These are phyloP conservation scores for Oxytorus armatus DNA, from an alignment of 2,888 invertebrate genomes.

Conservation along the genomic window DNA sequence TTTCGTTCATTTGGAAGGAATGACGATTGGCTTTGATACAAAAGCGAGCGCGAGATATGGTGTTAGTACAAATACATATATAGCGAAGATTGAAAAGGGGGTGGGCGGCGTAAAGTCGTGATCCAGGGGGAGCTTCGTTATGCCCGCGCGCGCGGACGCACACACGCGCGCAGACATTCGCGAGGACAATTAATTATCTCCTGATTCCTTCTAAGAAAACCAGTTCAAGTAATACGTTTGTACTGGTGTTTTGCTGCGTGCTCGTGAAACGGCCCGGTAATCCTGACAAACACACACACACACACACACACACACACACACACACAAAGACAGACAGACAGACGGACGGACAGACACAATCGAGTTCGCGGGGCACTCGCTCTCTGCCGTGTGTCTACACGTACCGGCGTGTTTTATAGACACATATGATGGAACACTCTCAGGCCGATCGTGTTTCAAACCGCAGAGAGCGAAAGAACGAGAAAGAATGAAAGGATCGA, in stretches of 20 bases:
- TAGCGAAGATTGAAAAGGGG: constrained; percentile 68
- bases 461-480: constrained; percentile 79
- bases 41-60: constrained; percentile 14
- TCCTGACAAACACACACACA: constrained; percentile 50
- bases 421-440: constrained; percentile 84
- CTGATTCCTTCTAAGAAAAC: constrained; percentile 83
- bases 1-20: constrained; percentile 2
- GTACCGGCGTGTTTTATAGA: constrained; percentile 80
- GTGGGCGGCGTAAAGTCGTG: constrained; percentile 61
- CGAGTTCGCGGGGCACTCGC: constrained; percentile 61
- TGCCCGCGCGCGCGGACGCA: constrained; percentile 73
- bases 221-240: constrained; percentile 80
- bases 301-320: constrained; percentile 68
- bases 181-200: constrained; percentile 83
- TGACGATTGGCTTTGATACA: constrained; percentile 43
- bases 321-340: constrained; percentile 67
- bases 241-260: constrained; percentile 61
- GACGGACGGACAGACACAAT: constrained; percentile 51
- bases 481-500: constrained; percentile 20
- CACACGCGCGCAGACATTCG: too few species aligned
- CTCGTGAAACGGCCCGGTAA: constrained; percentile 27
- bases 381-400: constrained; percentile 70
- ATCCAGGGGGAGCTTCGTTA: constrained; percentile 76
- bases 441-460: constrained; percentile 85
- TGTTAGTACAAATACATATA: constrained; percentile 32